Evolutionary conservation across 2,888 invertebrate genomes (phyloP), one percentile per base, ranked within the genome.

Genomic region (Polylopha cassiicola): DNA sequence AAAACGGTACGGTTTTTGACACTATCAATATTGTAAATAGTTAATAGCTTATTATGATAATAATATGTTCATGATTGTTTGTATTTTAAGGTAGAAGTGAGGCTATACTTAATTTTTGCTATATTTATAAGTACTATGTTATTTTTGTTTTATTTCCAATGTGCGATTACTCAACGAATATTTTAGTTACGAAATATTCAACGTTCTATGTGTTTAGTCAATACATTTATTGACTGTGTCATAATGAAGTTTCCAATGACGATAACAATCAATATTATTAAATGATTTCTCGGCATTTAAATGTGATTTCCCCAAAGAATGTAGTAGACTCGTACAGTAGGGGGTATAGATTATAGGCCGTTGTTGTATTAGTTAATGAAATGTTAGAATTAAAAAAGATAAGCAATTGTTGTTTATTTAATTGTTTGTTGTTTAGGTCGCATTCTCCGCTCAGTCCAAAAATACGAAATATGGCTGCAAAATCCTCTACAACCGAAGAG

Each of bases 401-500:
- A 18, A 32, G 18, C 3, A 8, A 7, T 27, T 14, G 7, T 3
- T 9, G 9, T 24, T 20, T 26, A 31, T 41, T n/a, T n/a, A n/a
- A n/a, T n/a, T 28, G 17, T 28, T 33, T 34, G 51, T 39, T 39
- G 64, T 65, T 22, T 70, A 89, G 89, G 64, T 89, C 89, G 45
- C 89, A 89, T 65, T 89, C 89, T 53, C 89, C 89, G 46, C 88
- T 89, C 62, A 89, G 89, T 73, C 89, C 89, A 57, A 87, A 89
- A 51, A 85, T 79, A 63, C 79, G 80, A 62, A 82, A 78, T 62
- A 78, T 78, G 78, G 80, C 75, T 43, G 61, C 72, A 37, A 74
- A 88, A 75, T 73, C 76, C 70, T 80, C 62, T 72, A 86, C 89
- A 43, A 76, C 86, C 53, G 87, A 88, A 44, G 89, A 87, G 50